Conservation (phyloP, 2,797 vertebrate species). For the Sphenodon punctatus region DNA sequence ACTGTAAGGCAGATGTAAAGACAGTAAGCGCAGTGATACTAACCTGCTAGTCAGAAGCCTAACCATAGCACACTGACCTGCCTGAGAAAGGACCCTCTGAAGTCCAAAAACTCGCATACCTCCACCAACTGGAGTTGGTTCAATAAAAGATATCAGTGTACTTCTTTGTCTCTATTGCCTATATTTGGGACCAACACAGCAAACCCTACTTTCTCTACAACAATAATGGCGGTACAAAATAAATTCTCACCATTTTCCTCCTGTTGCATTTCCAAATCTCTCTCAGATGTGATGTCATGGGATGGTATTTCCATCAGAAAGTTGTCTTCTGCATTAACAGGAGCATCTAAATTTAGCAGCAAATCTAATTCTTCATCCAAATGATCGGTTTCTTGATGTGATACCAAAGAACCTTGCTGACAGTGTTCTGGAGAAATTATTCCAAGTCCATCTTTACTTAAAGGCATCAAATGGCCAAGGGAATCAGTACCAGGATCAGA, state of each 20-base stretch:
- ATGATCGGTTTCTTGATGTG: conserved; percentile 57
- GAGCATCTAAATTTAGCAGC: conserved; percentile 84
- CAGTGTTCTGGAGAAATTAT: background rate
- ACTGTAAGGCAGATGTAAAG: background rate
- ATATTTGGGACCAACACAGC: too few relatives aligned
- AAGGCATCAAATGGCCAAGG: background rate
- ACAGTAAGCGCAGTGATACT: background rate
- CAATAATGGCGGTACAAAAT: too few relatives aligned
- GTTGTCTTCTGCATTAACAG: conserved; percentile 36
- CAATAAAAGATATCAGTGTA: too few relatives aligned
- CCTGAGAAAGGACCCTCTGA: too few relatives aligned
- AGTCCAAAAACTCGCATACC: too few relatives aligned
- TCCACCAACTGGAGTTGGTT: too few relatives aligned
- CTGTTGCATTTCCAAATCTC: conserved; percentile 17
- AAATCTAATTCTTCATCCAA: conserved; percentile 88
- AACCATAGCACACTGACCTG: too few relatives aligned
- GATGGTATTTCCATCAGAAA: background rate
- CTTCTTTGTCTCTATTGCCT: too few relatives aligned
- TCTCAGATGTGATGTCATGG: background rate
- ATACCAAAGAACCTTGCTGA: background rate
- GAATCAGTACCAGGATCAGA: background rate
- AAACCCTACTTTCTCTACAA: too few relatives aligned
- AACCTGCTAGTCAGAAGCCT: background rate
- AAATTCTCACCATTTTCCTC: conserved; percentile 65
- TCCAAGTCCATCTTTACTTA: conserved; percentile 18